Percentiles rank a stretch among this genome's conserved stretches.
phyloP scores from a whole-genome alignment of 2,797 vertebrate species.

The Phalloptychus januarius region DNA sequence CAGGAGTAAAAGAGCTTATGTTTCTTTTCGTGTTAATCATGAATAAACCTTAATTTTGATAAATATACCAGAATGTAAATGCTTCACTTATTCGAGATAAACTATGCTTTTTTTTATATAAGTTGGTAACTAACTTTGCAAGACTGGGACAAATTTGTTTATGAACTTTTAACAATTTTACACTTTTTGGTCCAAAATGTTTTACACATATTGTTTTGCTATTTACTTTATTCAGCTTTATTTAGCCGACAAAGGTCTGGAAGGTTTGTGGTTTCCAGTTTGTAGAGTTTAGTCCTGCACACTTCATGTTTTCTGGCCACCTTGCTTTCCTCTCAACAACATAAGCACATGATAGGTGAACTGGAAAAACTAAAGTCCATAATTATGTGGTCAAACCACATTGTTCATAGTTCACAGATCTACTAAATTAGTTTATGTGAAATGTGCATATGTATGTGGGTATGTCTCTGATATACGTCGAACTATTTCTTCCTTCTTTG shows the following conservation, averaged over 20 bases:
- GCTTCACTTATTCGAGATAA: neutral
- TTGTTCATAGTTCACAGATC: neutral
- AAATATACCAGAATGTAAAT: neutral
- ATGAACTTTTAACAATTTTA: neutral
- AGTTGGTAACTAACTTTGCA: neutral
- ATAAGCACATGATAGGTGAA: neutral
- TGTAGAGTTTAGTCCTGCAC: neutral
- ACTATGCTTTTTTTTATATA: neutral
- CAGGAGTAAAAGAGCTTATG: neutral
- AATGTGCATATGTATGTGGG: slow-evolving; percentile 1
- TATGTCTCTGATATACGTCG: neutral
- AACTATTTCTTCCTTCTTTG: neutral
- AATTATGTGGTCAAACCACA: neutral
- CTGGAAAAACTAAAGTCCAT: neutral
- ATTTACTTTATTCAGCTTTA: no score
- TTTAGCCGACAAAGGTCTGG: no score
- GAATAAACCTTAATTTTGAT: neutral
- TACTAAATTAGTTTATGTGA: slow-evolving; percentile 6
- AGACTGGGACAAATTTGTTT: neutral
- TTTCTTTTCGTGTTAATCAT: neutral
- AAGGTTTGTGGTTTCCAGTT: neutral
- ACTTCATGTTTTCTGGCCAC: neutral
- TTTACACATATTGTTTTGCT: neutral
- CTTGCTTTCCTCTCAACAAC: neutral
- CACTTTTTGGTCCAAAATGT: neutral